A percentile compares a stretch with the other conserved stretches of the same genome.
These are phyloP conservation scores for Machimus atricapillus DNA, from an alignment of 2,888 invertebrate genomes.

Conservation along the genomic window DNA sequence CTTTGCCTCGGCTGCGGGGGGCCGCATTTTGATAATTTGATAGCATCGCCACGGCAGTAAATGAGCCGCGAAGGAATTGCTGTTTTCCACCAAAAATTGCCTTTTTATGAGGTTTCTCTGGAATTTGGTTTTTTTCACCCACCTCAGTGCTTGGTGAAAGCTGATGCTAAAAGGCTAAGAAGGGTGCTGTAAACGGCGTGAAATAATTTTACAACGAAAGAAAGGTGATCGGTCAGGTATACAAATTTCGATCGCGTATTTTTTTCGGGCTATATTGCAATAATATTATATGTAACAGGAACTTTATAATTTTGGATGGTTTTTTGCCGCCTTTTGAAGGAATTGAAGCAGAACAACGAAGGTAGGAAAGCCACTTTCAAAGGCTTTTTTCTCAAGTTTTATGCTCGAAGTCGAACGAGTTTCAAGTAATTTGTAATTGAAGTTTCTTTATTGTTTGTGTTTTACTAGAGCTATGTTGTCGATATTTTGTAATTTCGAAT, in stretches of 20 bases:
- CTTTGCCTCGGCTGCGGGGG: neutral
- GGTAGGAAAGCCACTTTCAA: neutral
- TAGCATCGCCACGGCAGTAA: neutral
- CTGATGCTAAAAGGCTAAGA: neutral
- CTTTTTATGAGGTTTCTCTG: neutral
- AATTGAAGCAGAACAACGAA: neutral
- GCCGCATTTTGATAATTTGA: neutral
- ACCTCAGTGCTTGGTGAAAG: conserved; percentile 9
- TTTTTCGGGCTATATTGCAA: neutral
- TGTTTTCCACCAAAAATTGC: neutral
- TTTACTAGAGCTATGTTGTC: neutral
- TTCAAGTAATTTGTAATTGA: neutral
- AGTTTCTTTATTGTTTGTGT: neutral
- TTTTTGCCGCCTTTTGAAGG: neutral
- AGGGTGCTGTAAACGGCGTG: neutral
- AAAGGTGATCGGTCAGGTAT: neutral
- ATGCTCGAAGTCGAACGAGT: neutral
- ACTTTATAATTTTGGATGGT: neutral
- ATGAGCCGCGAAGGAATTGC: neutral
- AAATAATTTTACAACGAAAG: neutral
- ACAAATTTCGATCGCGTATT: neutral
- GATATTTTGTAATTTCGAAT: neutral
- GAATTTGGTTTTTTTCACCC: neutral
- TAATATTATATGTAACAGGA: neutral
- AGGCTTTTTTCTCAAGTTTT: neutral